A percentile compares a stretch with the other conserved stretches of the same genome.
phyloP scores from a whole-genome alignment of 2,888 invertebrate species.

The Chrysina gloriosa region DNA sequence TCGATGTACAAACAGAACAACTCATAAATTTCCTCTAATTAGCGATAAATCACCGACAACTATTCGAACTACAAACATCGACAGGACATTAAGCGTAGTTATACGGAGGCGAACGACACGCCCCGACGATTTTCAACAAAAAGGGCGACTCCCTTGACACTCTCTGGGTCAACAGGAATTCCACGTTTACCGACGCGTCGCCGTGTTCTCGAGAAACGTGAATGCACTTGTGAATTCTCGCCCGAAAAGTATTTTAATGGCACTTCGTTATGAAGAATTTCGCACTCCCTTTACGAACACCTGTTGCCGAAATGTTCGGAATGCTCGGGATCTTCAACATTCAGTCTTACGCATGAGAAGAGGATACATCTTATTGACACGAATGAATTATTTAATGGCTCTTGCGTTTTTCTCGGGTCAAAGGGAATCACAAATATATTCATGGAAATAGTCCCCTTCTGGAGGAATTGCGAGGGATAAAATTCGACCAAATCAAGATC shows the following conservation, averaged over 20 bases:
- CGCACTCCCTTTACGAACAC: conserved; percentile 30
- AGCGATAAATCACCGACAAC: conserved; percentile 14
- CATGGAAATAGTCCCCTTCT: too few relatives aligned
- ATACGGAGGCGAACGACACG: conserved; percentile 18
- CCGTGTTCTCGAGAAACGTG: conserved; percentile 10
- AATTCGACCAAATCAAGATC: too few relatives aligned
- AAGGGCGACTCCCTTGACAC: conserved; percentile 32
- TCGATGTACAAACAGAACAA: not conserved
- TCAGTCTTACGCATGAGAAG: not conserved
- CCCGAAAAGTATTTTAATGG: conserved; percentile 28
- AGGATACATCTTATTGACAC: conserved; percentile 3
- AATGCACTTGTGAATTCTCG: conserved; percentile 30
- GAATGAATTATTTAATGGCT: conserved; percentile 1
- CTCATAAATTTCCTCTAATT: conserved; percentile 20
- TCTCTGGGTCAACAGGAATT: conserved; percentile 25
- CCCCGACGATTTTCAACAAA: conserved; percentile 31
- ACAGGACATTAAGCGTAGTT: conserved; percentile 12
- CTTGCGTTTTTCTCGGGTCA: not conserved
- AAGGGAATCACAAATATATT: too few relatives aligned
- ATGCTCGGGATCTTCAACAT: too few relatives aligned
- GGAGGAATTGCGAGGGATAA: too few relatives aligned
- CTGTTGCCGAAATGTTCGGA: conserved; percentile 25
- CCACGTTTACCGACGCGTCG: not conserved
- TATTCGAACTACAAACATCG: conserved; percentile 17
- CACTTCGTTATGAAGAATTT: conserved; percentile 31